phyloP scores from a whole-genome alignment of 1,140 invertebrate species.

The Stegodyphus dumicola region DNA sequence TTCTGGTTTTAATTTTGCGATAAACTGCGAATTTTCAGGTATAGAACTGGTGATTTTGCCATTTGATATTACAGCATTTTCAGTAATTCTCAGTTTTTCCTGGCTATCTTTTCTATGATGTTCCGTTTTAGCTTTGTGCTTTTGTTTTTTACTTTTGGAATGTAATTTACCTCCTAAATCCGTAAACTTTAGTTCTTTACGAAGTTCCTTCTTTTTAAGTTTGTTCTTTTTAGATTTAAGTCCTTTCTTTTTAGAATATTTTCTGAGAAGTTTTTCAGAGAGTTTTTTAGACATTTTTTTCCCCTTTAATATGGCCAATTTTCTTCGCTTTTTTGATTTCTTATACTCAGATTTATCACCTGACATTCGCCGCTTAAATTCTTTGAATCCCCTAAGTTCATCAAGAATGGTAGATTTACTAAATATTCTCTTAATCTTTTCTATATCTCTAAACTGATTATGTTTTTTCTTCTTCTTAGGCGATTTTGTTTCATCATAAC shows the following conservation, averaged over 20 bases:
- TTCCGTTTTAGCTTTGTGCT: slow-evolving; percentile 47
- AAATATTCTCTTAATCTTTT: slow-evolving; percentile 52
- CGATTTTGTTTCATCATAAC: slow-evolving; percentile 50
- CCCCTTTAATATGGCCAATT: slow-evolving; percentile 52
- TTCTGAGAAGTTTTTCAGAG: slow-evolving; percentile 62
- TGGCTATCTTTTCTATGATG: slow-evolving; percentile 45
- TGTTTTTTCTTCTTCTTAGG: slow-evolving; percentile 57
- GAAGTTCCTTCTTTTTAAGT: slow-evolving; percentile 44
- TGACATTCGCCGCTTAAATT: slow-evolving; percentile 42
- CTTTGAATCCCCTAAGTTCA: slow-evolving; percentile 52
- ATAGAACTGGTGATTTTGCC: neutral
- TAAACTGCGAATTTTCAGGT: slow-evolving; percentile 1
- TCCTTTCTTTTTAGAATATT: slow-evolving; percentile 52
- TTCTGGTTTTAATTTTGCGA: neutral
- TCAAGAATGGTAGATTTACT: slow-evolving; percentile 50
- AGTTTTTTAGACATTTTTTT: slow-evolving; percentile 64
- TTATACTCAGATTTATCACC: slow-evolving; percentile 36
- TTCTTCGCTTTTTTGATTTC: slow-evolving; percentile 51
- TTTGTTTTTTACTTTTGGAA: slow-evolving; percentile 53
- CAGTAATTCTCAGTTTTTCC: slow-evolving; percentile 39
- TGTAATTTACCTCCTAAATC: neutral
- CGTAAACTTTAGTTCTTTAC: slow-evolving; percentile 27
- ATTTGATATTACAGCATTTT: neutral
- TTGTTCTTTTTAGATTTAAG: slow-evolving; percentile 61
- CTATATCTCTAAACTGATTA: slow-evolving; percentile 51